Percentiles rank a stretch among this genome's conserved stretches.
These are phyloP conservation scores for Salminus brasiliensis DNA, from an alignment of 2,113 vertebrate species.

Conservation along the genomic window DNA sequence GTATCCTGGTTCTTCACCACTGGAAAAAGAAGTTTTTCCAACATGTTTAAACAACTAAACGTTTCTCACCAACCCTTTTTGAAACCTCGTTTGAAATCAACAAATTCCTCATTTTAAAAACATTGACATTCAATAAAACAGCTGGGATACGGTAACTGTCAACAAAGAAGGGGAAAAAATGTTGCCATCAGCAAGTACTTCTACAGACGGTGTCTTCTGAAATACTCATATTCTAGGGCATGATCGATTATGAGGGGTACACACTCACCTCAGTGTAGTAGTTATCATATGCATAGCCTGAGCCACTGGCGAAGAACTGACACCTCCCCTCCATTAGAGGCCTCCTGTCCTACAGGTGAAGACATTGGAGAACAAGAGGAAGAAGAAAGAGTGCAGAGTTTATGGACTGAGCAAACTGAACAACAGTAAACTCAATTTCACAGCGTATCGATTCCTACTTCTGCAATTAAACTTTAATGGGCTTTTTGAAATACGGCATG, in stretches of 20 bases:
- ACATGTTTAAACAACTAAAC: too few relatives aligned
- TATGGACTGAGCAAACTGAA: neutral
- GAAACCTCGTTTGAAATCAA: too few relatives aligned
- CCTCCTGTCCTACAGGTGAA: conserved; percentile 79
- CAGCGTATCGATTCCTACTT: neutral
- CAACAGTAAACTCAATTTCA: neutral
- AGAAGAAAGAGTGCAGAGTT: neutral
- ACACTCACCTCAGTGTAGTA: conserved; percentile 87
- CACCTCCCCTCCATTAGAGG: conserved; percentile 85
- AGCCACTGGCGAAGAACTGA: conserved; percentile 82
- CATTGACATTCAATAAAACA: too few relatives aligned
- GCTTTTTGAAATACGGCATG: conserved; percentile 10
- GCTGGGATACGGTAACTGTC: too few relatives aligned
- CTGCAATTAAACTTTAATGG: neutral
- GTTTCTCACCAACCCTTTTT: too few relatives aligned
- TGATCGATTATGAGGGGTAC: neutral
- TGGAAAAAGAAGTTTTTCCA: too few relatives aligned
- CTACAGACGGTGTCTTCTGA: too few relatives aligned
- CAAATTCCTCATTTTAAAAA: too few relatives aligned
- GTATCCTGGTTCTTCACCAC: too few relatives aligned
- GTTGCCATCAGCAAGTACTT: too few relatives aligned
- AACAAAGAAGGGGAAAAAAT: too few relatives aligned
- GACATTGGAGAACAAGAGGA: neutral
- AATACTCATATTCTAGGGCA: too few relatives aligned
- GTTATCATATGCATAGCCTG: conserved; percentile 81